Percentiles rank a stretch among this genome's conserved stretches.
Conservation (phyloP, 2,113 vertebrate species). For the Phainopepla nitens region DNA sequence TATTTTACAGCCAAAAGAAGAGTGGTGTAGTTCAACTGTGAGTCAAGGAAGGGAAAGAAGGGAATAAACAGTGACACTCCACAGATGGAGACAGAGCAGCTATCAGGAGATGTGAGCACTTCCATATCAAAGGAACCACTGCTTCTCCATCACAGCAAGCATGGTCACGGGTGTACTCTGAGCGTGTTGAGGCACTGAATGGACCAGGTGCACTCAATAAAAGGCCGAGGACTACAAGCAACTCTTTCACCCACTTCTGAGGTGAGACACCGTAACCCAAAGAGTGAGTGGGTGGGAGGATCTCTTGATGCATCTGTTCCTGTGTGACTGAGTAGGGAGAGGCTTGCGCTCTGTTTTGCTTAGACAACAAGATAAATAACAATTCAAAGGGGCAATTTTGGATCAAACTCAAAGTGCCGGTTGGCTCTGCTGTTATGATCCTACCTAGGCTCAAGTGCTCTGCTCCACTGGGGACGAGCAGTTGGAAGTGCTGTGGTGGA, state of each 20-base stretch:
- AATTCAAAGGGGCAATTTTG: not conserved
- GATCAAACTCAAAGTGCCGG: not conserved
- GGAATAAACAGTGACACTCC: not conserved
- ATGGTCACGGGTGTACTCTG: not conserved
- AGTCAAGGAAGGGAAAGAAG: not conserved
- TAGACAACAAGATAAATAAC: not conserved
- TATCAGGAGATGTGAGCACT: not conserved
- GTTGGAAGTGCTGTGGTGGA: not conserved
- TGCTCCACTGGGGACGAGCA: fast-evolving
- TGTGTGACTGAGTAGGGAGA: not conserved
- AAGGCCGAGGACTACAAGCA: not conserved
- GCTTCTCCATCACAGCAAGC: not conserved
- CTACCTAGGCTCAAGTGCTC: not conserved
- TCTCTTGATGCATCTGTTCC: not conserved
- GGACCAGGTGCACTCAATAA: not conserved
- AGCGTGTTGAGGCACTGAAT: not conserved
- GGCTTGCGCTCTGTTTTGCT: not conserved
- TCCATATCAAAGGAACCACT: not conserved
- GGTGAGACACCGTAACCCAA: not conserved
- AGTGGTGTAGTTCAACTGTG: not conserved
- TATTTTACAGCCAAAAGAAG: not conserved
- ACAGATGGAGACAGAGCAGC: not conserved
- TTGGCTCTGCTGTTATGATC: not conserved
- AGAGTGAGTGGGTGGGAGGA: not conserved
- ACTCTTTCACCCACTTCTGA: conserved; percentile 1